These are phyloP conservation scores for Baronia brevicornis DNA, from an alignment of 2,888 invertebrate genomes.

Conservation along the genomic window DNA sequence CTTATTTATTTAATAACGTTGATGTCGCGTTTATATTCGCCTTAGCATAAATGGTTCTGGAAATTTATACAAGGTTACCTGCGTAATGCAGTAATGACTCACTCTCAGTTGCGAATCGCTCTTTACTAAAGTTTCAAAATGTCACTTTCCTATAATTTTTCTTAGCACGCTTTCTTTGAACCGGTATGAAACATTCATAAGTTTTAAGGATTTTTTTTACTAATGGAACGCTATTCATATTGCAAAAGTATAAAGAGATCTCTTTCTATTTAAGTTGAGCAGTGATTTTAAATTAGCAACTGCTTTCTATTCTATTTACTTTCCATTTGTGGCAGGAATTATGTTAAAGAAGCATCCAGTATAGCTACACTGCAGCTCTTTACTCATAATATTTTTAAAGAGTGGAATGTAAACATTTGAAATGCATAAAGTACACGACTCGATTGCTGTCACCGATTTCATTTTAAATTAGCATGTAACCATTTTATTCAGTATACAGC, in stretches of 20 bases:
- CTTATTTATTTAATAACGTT: too few relatives aligned
- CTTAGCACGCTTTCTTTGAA: too few relatives aligned
- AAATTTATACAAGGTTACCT: too few relatives aligned
- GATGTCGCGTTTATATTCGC: too few relatives aligned
- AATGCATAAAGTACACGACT: conserved; percentile 48
- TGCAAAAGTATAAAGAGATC: conserved; percentile 3
- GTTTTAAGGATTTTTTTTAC: too few relatives aligned
- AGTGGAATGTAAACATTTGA: conserved; percentile 52
- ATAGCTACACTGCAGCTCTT: conserved; percentile 6
- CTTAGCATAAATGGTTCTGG: too few relatives aligned
- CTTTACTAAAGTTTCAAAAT: too few relatives aligned
- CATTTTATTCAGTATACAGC: not conserved
- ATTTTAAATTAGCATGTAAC: conserved; percentile 8
- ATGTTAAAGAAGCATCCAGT: not conserved
- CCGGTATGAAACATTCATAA: too few relatives aligned
- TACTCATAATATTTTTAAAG: conserved; percentile 36
- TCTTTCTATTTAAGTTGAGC: conserved; percentile 5
- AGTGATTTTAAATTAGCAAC: conserved; percentile 7
- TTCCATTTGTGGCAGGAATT: conserved; percentile 4
- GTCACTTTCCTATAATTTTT: too few relatives aligned
- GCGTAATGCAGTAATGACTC: too few relatives aligned
- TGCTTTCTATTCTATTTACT: conserved; percentile 13
- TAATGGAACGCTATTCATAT: not conserved
- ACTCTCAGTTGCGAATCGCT: too few relatives aligned
- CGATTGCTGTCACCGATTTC: conserved; percentile 38